Percentiles rank a stretch among this genome's conserved stretches.
Conservation (phyloP, 2,113 vertebrate species). For the Neolamprologus variostigma region DNA sequence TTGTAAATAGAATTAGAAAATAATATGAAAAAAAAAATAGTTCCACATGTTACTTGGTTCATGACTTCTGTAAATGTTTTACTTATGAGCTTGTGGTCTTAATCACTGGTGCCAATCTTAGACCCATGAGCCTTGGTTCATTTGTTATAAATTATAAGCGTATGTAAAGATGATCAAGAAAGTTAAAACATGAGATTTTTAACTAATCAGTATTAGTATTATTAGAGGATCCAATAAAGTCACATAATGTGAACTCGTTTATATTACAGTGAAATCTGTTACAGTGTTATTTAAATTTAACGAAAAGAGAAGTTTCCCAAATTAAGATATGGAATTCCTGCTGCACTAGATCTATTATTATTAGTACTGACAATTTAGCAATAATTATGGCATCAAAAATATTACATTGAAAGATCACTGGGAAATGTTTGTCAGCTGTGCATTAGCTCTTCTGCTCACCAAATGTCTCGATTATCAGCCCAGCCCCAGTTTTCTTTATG, state of each 20-base stretch:
- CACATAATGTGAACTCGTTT: neutral
- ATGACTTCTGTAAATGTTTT: neutral
- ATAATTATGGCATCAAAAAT: neutral
- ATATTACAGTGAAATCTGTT: neutral
- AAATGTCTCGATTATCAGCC: neutral
- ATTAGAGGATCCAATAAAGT: neutral
- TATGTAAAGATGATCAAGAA: neutral
- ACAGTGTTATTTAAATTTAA: neutral
- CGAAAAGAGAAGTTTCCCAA: neutral
- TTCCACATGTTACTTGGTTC: neutral
- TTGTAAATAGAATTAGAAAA: neutral
- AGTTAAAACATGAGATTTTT: neutral
- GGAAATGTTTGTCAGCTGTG: neutral
- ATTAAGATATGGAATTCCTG: neutral
- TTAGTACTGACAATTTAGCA: neutral
- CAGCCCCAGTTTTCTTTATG: neutral
- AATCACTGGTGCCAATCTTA: neutral
- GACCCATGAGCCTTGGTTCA: neutral
- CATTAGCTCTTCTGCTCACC: neutral
- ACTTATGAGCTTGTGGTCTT: neutral
- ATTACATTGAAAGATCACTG: neutral
- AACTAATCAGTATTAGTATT: neutral
- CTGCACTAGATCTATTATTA: neutral
- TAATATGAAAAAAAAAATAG: neutral
- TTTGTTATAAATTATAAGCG: neutral